Conservation (phyloP, 1,140 invertebrate species). For the Ceratoteleas bidentatus region DNA sequence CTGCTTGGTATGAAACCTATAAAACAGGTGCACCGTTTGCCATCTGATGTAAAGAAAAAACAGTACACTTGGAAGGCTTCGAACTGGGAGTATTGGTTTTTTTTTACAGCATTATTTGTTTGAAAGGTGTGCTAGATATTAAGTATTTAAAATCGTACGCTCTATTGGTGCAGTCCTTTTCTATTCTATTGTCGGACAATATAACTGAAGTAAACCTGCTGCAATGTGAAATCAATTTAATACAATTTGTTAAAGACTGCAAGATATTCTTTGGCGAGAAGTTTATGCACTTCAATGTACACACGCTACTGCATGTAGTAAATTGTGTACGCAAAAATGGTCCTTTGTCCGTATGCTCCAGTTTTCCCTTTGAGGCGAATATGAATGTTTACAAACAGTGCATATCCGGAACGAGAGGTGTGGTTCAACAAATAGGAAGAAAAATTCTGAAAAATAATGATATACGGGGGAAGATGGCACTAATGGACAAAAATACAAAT, state of each 20-base stretch:
- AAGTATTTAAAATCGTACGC: slow-evolving; percentile 49
- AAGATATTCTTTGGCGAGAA: slow-evolving; percentile 47
- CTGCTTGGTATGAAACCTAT: too few relatives aligned
- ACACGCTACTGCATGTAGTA: slow-evolving; percentile 43
- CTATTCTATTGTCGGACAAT: slow-evolving; percentile 18
- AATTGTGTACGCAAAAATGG: slow-evolving; percentile 48
- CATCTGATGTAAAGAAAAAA: too few relatives aligned
- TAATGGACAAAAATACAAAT: neutral
- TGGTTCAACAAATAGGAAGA: slow-evolving; percentile 11
- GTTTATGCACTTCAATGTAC: slow-evolving; percentile 60
- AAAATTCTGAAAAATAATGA: too few relatives aligned
- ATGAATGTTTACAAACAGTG: slow-evolving; percentile 45
- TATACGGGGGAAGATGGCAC: slow-evolving; percentile 2
- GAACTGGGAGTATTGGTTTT: too few relatives aligned
- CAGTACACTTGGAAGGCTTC: too few relatives aligned
- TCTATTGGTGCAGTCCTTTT: slow-evolving; percentile 52
- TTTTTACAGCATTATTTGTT: too few relatives aligned
- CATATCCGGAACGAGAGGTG: slow-evolving; percentile 47
- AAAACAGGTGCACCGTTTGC: too few relatives aligned
- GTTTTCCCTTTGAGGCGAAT: slow-evolving; percentile 54
- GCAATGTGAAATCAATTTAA: slow-evolving; percentile 50
- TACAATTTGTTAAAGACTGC: slow-evolving; percentile 53
- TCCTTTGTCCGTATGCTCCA: slow-evolving; percentile 58
- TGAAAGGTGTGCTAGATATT: slow-evolving; percentile 28
- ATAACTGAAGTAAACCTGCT: slow-evolving; percentile 49